Evolutionary conservation across 2,888 invertebrate species (phyloP).

Genomic region (Ormia ochracea): DNA sequence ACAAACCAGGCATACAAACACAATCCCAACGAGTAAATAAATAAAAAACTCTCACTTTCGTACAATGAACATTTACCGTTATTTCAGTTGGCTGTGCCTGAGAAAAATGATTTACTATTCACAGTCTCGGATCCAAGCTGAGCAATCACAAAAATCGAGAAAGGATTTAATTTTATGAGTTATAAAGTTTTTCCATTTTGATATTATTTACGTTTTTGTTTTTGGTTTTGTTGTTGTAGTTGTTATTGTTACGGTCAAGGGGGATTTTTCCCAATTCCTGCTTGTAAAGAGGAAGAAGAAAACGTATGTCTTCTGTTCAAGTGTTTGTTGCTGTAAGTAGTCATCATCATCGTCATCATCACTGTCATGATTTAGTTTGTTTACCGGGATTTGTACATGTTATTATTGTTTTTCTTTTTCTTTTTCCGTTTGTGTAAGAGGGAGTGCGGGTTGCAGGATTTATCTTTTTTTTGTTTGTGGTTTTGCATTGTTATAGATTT

Average conservation of each 20-base stretch:
- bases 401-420: not conserved
- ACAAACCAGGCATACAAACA: conserved; percentile 62
- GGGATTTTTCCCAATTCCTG: not conserved
- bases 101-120: conserved; percentile 14
- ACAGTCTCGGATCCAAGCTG: conserved; percentile 13
- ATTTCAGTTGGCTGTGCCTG: not conserved
- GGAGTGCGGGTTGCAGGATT: conserved; percentile 19
- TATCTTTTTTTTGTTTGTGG: conserved; percentile 22
- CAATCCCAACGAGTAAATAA: not conserved
- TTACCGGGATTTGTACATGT: conserved; percentile 22
- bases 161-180: conserved; percentile 76
- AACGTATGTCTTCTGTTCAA: conserved; percentile 53
- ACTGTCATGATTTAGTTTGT: conserved; percentile 35
- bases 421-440: not conserved
- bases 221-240: conserved; percentile 66
- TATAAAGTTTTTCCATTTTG: too few relatives aligned
- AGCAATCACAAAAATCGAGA: conserved; percentile 35
- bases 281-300: conserved; percentile 13
- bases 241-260: conserved; percentile 14
- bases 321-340: conserved; percentile 48
- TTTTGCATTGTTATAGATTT: conserved; percentile 41
- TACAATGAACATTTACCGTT: not conserved
- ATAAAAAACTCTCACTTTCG: not conserved
- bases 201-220: too few relatives aligned
- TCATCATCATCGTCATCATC: conserved; percentile 24